Percentiles rank a stretch among this genome's conserved stretches.
These are phyloP conservation scores for Trachops cirrhosus DNA, from an alignment of 2,797 vertebrate genomes.

Conservation along the genomic window DNA sequence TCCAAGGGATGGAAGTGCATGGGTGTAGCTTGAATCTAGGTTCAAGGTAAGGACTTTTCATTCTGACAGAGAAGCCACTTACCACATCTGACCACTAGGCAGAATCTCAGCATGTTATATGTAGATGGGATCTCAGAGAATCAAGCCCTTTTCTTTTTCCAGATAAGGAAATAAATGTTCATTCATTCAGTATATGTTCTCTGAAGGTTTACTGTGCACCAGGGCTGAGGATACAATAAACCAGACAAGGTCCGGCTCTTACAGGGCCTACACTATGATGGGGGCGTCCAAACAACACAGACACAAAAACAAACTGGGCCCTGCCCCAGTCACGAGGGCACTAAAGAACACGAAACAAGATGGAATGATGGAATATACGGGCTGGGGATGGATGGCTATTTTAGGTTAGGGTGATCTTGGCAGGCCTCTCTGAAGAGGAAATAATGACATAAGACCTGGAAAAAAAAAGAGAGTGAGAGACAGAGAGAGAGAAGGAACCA, in stretches of 20 bases:
- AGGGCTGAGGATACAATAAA: neutral
- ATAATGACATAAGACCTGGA: neutral
- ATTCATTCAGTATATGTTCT: neutral
- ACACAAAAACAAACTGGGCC: neutral
- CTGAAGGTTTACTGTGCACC: neutral
- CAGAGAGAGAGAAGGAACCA: neutral
- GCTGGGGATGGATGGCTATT: neutral
- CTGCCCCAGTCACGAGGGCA: neutral
- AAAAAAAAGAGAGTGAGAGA: neutral
- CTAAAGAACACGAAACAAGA: neutral
- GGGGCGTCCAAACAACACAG: neutral
- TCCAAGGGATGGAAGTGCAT: neutral
- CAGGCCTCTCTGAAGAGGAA: conserved; percentile 21
- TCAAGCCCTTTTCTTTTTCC: neutral
- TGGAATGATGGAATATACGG: neutral
- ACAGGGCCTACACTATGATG: neutral
- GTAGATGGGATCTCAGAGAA: neutral
- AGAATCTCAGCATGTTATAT: neutral
- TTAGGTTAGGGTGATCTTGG: neutral
- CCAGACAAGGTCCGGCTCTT: neutral
- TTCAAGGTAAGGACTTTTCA: neutral
- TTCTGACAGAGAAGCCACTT: neutral
- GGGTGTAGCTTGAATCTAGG: neutral
- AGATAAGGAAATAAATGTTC: neutral
- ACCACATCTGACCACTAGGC: neutral